Percentiles rank a stretch among this genome's conserved stretches.
Evolutionary conservation across 2,888 invertebrate species (phyloP).

Genomic region (Scaptomyza tumidula): DNA sequence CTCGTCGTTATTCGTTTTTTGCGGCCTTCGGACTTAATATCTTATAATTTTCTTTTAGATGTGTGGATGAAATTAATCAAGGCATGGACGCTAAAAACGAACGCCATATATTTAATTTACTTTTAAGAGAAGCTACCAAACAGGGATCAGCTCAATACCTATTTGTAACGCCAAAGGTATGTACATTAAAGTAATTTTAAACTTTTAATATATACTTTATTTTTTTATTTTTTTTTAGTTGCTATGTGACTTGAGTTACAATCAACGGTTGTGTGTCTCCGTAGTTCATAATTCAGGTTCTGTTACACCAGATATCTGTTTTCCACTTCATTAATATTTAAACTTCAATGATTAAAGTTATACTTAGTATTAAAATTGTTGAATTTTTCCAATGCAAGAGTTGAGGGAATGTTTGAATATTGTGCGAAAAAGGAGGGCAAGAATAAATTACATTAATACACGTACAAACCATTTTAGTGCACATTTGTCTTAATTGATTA

Average conservation of each 20-base stretch:
- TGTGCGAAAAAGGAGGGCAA: no score
- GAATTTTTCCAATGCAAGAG: no score
- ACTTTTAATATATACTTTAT: not conserved
- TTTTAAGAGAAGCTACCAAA: constrained; percentile 90
- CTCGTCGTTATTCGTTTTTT: no score
- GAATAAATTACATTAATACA: no score
- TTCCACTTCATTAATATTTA: constrained; percentile 40
- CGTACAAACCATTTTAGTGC: no score
- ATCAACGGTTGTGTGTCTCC: constrained; percentile 88
- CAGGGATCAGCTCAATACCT: constrained; percentile 93
- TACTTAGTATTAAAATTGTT: not conserved
- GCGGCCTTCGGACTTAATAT: not conserved
- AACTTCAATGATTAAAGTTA: not conserved
- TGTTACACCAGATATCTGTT: constrained; percentile 25
- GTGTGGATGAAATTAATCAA: constrained; percentile 91
- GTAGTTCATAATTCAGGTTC: constrained; percentile 88
- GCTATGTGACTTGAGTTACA: constrained; percentile 89
- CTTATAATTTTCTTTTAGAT: constrained; percentile 83
- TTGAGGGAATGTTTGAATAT: no score
- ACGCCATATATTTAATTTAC: constrained; percentile 91
- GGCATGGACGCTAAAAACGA: constrained; percentile 96
- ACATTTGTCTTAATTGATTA: no score
- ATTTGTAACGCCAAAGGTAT: constrained; percentile 96
- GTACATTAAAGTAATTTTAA: not conserved
- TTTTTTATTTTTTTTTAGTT: constrained; percentile 85